Conservation (phyloP, 1,140 invertebrate genomes). For the Armadillidium nasatum region DNA sequence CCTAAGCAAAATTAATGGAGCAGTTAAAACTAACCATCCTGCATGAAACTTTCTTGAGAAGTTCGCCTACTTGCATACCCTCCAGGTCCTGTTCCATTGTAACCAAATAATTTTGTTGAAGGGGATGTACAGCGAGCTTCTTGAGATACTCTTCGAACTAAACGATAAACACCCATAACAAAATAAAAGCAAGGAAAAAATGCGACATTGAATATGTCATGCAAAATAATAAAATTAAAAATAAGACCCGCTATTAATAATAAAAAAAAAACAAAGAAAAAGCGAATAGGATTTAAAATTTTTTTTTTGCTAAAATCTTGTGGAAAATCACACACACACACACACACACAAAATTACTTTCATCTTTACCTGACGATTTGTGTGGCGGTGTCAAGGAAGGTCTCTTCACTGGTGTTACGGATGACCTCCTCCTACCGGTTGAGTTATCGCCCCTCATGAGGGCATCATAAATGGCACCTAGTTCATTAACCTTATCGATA, state of each 20-base stretch:
- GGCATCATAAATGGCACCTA: conserved; percentile 78
- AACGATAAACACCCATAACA: conserved; percentile 20
- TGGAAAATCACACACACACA: neutral
- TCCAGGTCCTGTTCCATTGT: conserved; percentile 75
- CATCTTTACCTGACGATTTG: conserved; percentile 30
- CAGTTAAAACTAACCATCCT: conserved; percentile 58
- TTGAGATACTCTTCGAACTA: conserved; percentile 62
- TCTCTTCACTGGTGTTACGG: conserved; percentile 69
- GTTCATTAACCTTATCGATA: conserved; percentile 87
- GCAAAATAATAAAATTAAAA: neutral
- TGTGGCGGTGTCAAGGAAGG: conserved; percentile 49
- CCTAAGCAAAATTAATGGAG: neutral
- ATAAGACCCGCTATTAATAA: neutral
- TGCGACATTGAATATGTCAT: neutral
- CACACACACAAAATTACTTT: neutral
- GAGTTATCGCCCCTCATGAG: conserved; percentile 67
- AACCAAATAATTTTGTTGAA: conserved; percentile 59
- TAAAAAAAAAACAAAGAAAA: conserved; percentile 14
- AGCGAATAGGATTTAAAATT: neutral
- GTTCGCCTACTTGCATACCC: conserved; percentile 85
- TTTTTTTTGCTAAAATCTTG: neutral
- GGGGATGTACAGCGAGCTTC: conserved; percentile 76
- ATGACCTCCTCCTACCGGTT: conserved; percentile 59
- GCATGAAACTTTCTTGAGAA: conserved; percentile 83
- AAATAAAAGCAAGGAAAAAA: conserved; percentile 22